A percentile compares a stretch with the other conserved stretches of the same genome.
These are phyloP conservation scores for Aricia artaxerxes DNA, from an alignment of 2,888 invertebrate genomes.

Conservation along the genomic window DNA sequence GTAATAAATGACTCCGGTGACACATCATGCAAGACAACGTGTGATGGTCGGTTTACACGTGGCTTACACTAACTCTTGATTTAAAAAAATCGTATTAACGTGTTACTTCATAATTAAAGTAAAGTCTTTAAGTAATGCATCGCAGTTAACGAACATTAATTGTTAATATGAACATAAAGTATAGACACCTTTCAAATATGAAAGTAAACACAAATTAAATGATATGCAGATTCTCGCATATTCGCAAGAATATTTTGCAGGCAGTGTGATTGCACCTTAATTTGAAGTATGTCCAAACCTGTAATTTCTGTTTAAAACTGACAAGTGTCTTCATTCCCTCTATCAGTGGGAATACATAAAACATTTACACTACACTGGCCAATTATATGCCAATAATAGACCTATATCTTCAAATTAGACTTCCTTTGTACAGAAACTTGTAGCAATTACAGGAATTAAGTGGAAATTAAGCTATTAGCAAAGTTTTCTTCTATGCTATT, in stretches of 20 bases:
- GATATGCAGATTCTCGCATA: no score
- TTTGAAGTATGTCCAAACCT: conserved; percentile 28
- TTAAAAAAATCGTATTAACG: no score
- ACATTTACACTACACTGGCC: background rate
- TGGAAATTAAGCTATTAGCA: background rate
- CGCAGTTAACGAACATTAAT: no score
- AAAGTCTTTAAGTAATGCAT: no score
- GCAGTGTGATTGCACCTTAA: conserved; percentile 34
- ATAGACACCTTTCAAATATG: no score
- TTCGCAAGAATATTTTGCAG: background rate
- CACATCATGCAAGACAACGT: no score
- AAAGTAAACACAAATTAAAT: no score
- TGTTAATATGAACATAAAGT: no score
- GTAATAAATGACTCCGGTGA: no score
- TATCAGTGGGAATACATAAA: conserved; percentile 15
- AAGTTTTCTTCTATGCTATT: background rate
- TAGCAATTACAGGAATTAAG: background rate
- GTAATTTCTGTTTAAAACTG: conserved; percentile 35
- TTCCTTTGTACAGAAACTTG: conserved; percentile 13
- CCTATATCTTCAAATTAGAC: background rate
- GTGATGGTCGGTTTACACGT: no score
- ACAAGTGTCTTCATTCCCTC: conserved; percentile 17
- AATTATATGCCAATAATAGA: background rate
- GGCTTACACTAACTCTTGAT: no score
- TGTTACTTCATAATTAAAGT: no score